These are phyloP conservation scores for Campoletis sonorensis DNA, from an alignment of 1,140 invertebrate species.

Conservation along the genomic window DNA sequence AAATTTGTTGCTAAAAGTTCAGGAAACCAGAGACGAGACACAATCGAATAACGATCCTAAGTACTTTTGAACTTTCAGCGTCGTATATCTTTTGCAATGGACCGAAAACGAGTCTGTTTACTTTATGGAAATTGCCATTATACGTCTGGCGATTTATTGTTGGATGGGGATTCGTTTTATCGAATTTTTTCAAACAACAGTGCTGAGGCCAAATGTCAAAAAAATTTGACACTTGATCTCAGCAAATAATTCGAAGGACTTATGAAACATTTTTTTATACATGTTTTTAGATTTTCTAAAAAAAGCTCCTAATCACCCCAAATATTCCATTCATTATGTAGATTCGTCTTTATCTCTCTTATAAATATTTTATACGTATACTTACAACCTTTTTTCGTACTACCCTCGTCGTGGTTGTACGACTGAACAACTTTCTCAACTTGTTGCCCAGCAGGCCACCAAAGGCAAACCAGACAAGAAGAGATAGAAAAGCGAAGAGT, in stretches of 20 bases:
- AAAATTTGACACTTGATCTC: too few species aligned
- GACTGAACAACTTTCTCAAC: slow-evolving; percentile 65
- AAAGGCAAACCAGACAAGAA: slow-evolving; percentile 14
- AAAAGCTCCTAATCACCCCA: not conserved
- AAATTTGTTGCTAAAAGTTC: too few species aligned
- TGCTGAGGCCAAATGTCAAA: too few species aligned
- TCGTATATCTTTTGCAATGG: not conserved
- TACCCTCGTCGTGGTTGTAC: slow-evolving; percentile 35
- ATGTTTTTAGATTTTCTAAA: not conserved
- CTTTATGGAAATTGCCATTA: slow-evolving; percentile 23
- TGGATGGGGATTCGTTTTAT: not conserved
- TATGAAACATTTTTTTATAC: too few species aligned
- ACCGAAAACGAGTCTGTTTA: not conserved
- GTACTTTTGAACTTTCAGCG: slow-evolving; percentile 15
- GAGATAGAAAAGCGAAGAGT: not conserved
- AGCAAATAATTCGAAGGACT: too few species aligned
- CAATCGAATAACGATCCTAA: not conserved
- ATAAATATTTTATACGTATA: not conserved
- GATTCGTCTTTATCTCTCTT: not conserved
- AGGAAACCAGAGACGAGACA: too few species aligned
- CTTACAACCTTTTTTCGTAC: slow-evolving; percentile 34
- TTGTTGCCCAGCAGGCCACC: slow-evolving; percentile 63
- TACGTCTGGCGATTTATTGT: not conserved
- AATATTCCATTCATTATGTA: not conserved
- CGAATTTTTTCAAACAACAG: not conserved